Conservation (phyloP, 2,888 invertebrate genomes). For the Drosophila meridiana region DNA sequence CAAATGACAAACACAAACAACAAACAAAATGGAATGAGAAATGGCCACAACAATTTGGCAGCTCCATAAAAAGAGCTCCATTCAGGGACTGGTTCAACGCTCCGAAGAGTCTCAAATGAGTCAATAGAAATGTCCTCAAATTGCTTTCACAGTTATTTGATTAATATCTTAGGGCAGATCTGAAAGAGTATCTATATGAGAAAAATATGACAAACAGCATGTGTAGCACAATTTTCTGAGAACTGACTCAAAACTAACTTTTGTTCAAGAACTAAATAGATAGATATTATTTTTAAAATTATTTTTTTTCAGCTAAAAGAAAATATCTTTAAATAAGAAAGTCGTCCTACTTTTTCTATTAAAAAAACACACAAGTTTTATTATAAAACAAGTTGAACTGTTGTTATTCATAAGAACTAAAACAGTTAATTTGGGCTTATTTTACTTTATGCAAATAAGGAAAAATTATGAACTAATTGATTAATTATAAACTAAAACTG, state of each 20-base stretch:
- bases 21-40: constrained; percentile 3
- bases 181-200: background rate
- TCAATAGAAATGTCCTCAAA: constrained; percentile 12
- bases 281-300: background rate
- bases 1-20: constrained; percentile 18
- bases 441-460: background rate
- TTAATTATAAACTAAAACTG: too few species aligned
- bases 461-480: background rate
- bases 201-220: background rate
- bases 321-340: background rate
- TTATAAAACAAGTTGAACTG: background rate
- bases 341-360: too few species aligned
- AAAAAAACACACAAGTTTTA: too few species aligned
- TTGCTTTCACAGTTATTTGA: background rate
- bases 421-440: background rate
- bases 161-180: background rate
- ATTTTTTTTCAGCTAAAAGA: too few species aligned
- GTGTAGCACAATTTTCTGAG: too few species aligned
- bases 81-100: constrained; percentile 12
- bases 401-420: background rate
- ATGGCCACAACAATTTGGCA: constrained; percentile 23
- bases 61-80: constrained; percentile 8
- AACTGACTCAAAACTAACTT: background rate
- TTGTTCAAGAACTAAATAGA: background rate
- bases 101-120: background rate